Base-by-base conservation (phyloP, 2,888 invertebrate genomes). In the Coenonympha glycerion region DNA sequence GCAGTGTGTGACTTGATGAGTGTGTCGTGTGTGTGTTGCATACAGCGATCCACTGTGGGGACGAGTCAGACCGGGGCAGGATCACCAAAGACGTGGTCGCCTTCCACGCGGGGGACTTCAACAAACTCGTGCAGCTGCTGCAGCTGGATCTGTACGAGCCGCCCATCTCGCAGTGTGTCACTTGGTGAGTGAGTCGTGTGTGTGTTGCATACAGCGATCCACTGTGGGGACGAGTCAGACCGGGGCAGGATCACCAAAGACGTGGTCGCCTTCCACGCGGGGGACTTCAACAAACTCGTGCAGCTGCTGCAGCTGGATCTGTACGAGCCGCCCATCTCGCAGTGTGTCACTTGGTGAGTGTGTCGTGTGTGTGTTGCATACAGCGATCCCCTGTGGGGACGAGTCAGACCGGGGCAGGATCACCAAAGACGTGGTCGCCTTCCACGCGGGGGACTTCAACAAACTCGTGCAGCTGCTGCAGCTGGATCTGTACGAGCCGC, bases 31-130 rank as follows among this genome's bases (percentile, higher is more conserved):
- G n/a, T n/a, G n/a, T n/a, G n/a, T n/a, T n/a, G n/a, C n/a, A 15
- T 6, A 33, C 13, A 4, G 98, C 98, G 1, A 92, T 99, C 54
- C 95, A 95, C 69, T 94, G 94, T 53, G 93, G 93, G 16, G 90
- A 92, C 66, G 86, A 90, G 44, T 91, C 91, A 50, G 92, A 91
- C 39, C 90, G 92, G 55, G 96, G 97, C 57, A 90, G 98, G 50
- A 93, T 98, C 62, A 97, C 98, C 1, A 99, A 99, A 81, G 99
- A 99, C 87, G 99, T 99, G 55, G 95, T 99, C 6, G 98, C 98
- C 0, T 99, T 99, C 88, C 94, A 97, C 72, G 97, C 98, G 11
- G 94, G 91, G 0, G 95, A 98, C 87, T 99, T 98, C 78, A 91
- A 92, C 64, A 92, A 94, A 60, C 89, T 99, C 53, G 96, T 97